A percentile compares a stretch with the other conserved stretches of the same genome.
phyloP scores from a whole-genome alignment of 1,140 invertebrate genomes.

The Saxidomus purpurata region DNA sequence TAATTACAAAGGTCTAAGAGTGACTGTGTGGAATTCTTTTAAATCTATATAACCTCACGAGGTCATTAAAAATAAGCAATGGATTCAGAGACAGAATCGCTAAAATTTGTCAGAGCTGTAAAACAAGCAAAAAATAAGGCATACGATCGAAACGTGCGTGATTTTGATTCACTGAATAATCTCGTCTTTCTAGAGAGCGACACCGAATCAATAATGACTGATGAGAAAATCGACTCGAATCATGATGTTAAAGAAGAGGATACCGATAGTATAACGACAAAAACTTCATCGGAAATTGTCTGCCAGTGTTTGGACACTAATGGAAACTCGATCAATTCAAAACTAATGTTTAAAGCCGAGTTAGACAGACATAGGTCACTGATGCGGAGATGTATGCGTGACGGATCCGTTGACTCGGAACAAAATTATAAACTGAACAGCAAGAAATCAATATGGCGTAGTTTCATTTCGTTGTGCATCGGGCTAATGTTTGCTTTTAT shows the following conservation, averaged over 20 bases:
- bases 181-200: constrained; percentile 50
- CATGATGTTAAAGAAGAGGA: background rate
- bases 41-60: too few relatives aligned
- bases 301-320: background rate
- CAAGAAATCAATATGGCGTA: constrained; percentile 74
- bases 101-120: background rate
- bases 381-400: constrained; percentile 14
- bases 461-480: constrained; percentile 72
- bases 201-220: constrained; percentile 13
- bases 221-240: background rate
- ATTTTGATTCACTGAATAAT: constrained; percentile 59
- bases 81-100: constrained; percentile 6
- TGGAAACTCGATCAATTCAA: constrained; percentile 5
- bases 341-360: constrained; percentile 52
- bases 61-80: too few relatives aligned
- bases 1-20: too few relatives aligned
- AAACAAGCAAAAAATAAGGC: background rate
- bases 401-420: constrained; percentile 24
- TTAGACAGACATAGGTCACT: constrained; percentile 52
- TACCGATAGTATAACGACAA: background rate
- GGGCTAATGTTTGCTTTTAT: constrained; percentile 76
- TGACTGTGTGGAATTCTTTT: too few relatives aligned
- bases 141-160: background rate
- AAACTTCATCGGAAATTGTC: background rate
- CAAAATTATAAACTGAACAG: constrained; percentile 58